Conservation (phyloP, 1,140 invertebrate genomes). For the Yoshiicerus persimilis region DNA sequence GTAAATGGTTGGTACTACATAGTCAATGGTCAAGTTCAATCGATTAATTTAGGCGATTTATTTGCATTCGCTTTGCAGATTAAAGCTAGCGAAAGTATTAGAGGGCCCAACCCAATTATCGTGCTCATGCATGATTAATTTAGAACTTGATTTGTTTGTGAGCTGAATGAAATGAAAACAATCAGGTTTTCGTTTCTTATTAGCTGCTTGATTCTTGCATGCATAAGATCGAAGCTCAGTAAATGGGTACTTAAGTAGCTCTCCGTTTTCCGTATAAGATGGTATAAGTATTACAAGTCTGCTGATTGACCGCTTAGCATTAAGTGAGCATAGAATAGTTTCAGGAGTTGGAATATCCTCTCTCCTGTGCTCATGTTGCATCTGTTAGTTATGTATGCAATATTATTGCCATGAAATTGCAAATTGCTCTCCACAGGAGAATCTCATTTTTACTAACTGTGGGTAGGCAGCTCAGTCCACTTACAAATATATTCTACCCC, state of each 20-base stretch:
- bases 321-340: background rate
- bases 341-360: too few species aligned
- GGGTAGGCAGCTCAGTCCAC: background rate
- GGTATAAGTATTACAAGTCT: background rate
- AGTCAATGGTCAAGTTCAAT: background rate
- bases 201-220: background rate
- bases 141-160: background rate
- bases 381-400: background rate
- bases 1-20: background rate
- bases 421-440: constrained; percentile 9
- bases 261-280: background rate
- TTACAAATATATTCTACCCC: background rate
- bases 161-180: background rate
- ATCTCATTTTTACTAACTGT: background rate
- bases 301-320: background rate
- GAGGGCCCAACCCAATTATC: background rate
- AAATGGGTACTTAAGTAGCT: background rate
- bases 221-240: background rate
- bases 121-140: background rate
- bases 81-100: background rate
- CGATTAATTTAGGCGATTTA: background rate
- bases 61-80: background rate
- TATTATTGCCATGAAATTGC: background rate
- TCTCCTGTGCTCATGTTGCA: too few species aligned
- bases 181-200: background rate